Evolutionary conservation across 2,888 invertebrate species (phyloP).

Genomic region (Heliothis peltigera): DNA sequence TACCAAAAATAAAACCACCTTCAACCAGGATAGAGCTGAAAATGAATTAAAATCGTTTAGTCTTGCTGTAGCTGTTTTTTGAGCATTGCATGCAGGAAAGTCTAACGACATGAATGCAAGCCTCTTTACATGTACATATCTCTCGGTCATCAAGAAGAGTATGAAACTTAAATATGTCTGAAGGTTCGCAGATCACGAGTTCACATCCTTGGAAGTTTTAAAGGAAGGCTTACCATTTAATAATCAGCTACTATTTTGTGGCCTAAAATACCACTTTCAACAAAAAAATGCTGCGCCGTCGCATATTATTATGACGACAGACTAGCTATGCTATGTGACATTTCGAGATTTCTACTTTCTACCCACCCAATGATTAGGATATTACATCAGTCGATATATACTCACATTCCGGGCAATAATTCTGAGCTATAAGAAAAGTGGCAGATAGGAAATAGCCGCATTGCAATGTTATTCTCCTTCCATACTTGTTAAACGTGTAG

Average conservation of each 20-base stretch:
- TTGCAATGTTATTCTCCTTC: constrained; percentile 76
- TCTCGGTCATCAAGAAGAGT: too few species aligned
- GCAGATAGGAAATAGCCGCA: constrained; percentile 75
- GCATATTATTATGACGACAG: too few species aligned
- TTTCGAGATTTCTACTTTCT: constrained; percentile 1
- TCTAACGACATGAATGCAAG: too few species aligned
- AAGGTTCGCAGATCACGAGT: too few species aligned
- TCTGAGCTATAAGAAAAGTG: constrained; percentile 74
- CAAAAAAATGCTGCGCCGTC: neutral
- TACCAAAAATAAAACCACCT: constrained; percentile 74
- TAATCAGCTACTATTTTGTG: neutral
- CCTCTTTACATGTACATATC: too few species aligned
- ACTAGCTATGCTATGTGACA: neutral
- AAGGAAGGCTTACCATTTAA: too few species aligned
- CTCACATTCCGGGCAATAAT: constrained; percentile 77
- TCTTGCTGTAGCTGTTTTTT: neutral
- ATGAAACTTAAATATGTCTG: too few species aligned
- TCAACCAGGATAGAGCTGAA: constrained; percentile 79
- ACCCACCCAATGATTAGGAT: too few species aligned
- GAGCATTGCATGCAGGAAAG: too few species aligned
- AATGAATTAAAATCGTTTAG: constrained; percentile 38
- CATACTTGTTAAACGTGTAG: constrained; percentile 75
- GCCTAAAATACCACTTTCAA: neutral
- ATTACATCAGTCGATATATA: constrained; percentile 38
- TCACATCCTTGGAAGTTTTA: too few species aligned